Evolutionary conservation across 2,797 vertebrate genomes (phyloP).

Genomic region (Rhinatrema bivittatum): DNA sequence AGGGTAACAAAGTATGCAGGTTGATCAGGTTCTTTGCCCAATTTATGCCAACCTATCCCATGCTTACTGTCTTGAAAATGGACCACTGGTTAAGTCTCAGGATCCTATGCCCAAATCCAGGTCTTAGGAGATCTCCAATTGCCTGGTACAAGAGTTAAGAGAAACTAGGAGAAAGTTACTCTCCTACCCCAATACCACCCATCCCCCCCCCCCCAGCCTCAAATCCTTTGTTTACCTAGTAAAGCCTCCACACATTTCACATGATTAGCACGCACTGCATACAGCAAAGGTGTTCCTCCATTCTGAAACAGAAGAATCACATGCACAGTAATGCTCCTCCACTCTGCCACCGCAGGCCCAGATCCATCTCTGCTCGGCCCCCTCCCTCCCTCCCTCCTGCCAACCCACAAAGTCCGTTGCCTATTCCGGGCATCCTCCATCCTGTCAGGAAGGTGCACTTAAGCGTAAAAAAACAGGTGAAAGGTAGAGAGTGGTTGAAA

Average conservation of each 20-base stretch:
- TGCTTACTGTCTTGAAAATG: too few relatives aligned
- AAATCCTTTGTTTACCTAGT: slow-evolving; percentile 64
- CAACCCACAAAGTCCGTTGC: too few relatives aligned
- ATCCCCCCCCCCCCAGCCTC: not conserved
- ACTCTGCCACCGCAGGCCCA: not conserved
- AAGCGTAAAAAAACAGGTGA: too few relatives aligned
- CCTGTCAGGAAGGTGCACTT: not conserved
- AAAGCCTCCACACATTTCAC: slow-evolving; percentile 84
- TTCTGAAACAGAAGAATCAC: slow-evolving; percentile 65
- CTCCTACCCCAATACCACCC: too few relatives aligned
- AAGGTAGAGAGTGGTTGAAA: too few relatives aligned
- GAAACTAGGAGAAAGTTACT: not conserved
- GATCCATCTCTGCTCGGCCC: not conserved
- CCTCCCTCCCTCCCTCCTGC: not conserved
- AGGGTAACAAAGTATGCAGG: too few relatives aligned
- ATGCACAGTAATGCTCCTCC: too few relatives aligned
- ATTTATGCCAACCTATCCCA: too few relatives aligned
- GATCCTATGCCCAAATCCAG: too few relatives aligned
- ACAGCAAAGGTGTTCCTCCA: slow-evolving; percentile 89
- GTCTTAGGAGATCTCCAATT: too few relatives aligned
- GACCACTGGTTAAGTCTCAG: too few relatives aligned
- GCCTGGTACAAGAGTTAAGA: not conserved
- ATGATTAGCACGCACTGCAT: slow-evolving; percentile 89
- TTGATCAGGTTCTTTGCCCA: too few relatives aligned
- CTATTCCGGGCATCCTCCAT: not conserved